Evolutionary conservation across 1,140 invertebrate genomes (phyloP).

Genomic region (Oryctes rhinoceros): DNA sequence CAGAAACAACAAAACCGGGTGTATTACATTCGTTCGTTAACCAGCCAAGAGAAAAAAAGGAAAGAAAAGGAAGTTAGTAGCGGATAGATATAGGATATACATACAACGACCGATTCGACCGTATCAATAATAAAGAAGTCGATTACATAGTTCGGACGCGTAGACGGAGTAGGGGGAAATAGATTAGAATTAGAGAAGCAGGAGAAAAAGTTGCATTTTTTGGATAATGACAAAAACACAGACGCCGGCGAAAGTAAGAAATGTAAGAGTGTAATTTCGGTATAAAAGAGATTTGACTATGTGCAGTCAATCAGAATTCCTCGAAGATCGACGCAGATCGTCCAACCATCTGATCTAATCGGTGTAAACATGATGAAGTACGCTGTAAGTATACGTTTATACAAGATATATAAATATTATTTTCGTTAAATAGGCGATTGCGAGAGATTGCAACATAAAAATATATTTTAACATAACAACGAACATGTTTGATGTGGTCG

Average conservation of each 20-base stretch:
- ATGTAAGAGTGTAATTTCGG: constrained; percentile 28
- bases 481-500: no score
- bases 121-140: background rate
- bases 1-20: background rate
- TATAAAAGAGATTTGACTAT: constrained; percentile 34
- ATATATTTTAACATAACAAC: background rate
- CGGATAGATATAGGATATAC: background rate
- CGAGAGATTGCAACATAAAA: background rate
- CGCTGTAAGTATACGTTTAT: constrained; percentile 14
- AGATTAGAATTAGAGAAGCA: constrained; percentile 10
- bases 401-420: background rate
- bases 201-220: constrained; percentile 21
- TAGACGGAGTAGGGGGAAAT: background rate
- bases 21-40: background rate
- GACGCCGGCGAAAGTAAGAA: constrained; percentile 30
- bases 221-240: constrained; percentile 14
- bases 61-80: constrained; percentile 2
- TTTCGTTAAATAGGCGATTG: background rate
- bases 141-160: no score
- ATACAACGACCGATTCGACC: background rate
- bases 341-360: constrained; percentile 12
- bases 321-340: constrained; percentile 13
- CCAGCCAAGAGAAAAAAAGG: background rate
- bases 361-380: constrained; percentile 24
- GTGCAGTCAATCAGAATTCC: constrained; percentile 6